Evolutionary conservation across 2,888 invertebrate genomes (phyloP), one percentile per base, ranked within the genome.

Genomic region (Cheilosia urbana): DNA sequence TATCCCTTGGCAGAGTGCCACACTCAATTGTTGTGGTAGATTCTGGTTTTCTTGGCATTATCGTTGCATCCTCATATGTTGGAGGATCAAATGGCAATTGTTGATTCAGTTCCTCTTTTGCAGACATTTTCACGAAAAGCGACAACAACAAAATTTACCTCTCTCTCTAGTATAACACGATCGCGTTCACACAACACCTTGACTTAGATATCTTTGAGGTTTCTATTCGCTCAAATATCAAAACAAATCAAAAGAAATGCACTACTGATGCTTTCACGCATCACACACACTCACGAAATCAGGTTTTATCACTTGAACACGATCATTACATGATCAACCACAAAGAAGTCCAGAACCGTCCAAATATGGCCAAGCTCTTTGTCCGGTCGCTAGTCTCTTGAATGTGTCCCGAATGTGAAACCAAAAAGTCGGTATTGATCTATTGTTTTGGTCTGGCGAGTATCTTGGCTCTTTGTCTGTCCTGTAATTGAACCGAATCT

Each of bases 241-340:
- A 79, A 79, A 68, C 66, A 57, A 63, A 57, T 17, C 15, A 55
- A 58, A 71, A 45, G 30, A 1, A 49, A 58, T 49, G 42, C 66
- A 42, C 57, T 11, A 15, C 3, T 60, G 62, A 63, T 47, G 51
- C 24, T 49, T 24, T 68, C 34, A 19, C 34, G 27, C 76, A 68
- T 60, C 76, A 68, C 60, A 65, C 45, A 65, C 27, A 51, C 24
- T 27, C 42, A 21, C 45, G 21, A 30, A 83, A 73, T 83, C 78
- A 83, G 79, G 84, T 84, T 79, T 79, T 57, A 78, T 78, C 62
- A 73, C 69, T 66, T 63, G 60, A 71, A 76, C 47, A 71, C 69
- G 34, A 60, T 79, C 60, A 84, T 75, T 71, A 75, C 77, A 84
- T 65, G 78, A 69, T 79, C 63, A 57, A 57, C 62, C 68, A 75